A percentile compares a stretch with the other conserved stretches of the same genome.
These are phyloP conservation scores for Chamaetylas fuelleborni DNA, from an alignment of 2,113 vertebrate species.

Conservation along the genomic window DNA sequence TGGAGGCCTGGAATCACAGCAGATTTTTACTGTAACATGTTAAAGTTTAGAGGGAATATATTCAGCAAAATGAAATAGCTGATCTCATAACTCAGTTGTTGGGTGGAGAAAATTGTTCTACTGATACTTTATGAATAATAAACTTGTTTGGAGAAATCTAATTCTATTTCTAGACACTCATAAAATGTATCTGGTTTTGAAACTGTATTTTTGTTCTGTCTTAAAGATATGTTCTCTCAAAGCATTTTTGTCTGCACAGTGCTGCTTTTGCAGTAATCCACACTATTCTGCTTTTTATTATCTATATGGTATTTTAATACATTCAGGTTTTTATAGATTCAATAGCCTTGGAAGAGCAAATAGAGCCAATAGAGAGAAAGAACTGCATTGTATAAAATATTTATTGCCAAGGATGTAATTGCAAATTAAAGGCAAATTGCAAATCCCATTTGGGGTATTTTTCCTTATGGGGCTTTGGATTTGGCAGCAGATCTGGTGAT, in stretches of 20 bases:
- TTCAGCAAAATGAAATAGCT: neutral
- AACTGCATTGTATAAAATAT: neutral
- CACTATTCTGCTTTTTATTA: neutral
- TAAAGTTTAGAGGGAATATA: neutral
- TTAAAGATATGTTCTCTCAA: neutral
- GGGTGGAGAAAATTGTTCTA: neutral
- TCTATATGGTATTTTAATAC: neutral
- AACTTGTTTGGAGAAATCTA: neutral
- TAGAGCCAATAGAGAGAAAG: neutral
- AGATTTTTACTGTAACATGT: neutral
- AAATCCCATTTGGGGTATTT: neutral
- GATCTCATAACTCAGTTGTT: neutral
- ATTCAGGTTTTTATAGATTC: neutral
- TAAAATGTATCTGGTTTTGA: neutral
- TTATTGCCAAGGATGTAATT: neutral
- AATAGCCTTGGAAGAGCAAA: neutral
- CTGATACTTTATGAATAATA: neutral
- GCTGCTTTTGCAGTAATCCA: neutral
- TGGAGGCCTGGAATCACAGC: neutral
- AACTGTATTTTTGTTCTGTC: neutral
- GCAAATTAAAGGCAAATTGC: neutral
- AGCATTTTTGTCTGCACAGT: neutral
- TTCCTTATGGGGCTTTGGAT: neutral
- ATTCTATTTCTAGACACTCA: neutral
- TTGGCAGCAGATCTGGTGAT: neutral